Base-by-base conservation (phyloP, 1,140 invertebrate species). In the Globodera rostochiensis region DNA sequence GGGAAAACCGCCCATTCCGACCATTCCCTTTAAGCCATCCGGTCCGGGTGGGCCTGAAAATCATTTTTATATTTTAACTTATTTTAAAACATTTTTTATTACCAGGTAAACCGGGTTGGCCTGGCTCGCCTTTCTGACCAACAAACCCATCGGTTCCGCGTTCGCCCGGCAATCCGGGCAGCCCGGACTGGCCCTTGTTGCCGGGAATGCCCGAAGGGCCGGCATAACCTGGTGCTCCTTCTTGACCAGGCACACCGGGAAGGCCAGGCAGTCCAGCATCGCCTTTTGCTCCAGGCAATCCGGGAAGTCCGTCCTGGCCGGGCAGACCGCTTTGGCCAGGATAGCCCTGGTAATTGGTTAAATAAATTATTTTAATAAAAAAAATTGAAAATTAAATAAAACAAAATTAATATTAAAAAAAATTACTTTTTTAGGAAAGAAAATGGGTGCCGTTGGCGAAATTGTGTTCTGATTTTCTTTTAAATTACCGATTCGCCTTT, bases 141-240 rank as follows among this genome's bases (percentile, higher is more conserved):
- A 88, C 80, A 71, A 84, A 25, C 64, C 93, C 93, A 74, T 82
- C 77, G 73, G 46, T 8, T 57, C 80, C 88, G 50, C 79, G 78
- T 45, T 82, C 70, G 4, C 89, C 89, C 25, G 83, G 84, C 45
- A 86, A 75, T 67, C 88, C 88, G 69, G 86, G 86, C 15, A 83
- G 60, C 46, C 87, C 87, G 36, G 85, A 80, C 5, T 83, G 71
- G 53, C 88, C 94, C 7, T 93, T 94, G 25, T 93, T 92, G 19
- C 94, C 94, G 47, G 94, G 93, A 78, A 94, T 73, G 76, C 90
- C 90, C 50, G 84, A 85, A 80, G 86, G 82, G 76, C 57, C 57
- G 15, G 15, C 57, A 15, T 15, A 19, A 60, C 57, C 57, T 11
- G 57, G 15, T 1, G 11, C 1, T 21, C 69, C 69, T 25, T 36